Base-by-base conservation (phyloP, 2,113 vertebrate species). In the Quiscalus mexicanus region DNA sequence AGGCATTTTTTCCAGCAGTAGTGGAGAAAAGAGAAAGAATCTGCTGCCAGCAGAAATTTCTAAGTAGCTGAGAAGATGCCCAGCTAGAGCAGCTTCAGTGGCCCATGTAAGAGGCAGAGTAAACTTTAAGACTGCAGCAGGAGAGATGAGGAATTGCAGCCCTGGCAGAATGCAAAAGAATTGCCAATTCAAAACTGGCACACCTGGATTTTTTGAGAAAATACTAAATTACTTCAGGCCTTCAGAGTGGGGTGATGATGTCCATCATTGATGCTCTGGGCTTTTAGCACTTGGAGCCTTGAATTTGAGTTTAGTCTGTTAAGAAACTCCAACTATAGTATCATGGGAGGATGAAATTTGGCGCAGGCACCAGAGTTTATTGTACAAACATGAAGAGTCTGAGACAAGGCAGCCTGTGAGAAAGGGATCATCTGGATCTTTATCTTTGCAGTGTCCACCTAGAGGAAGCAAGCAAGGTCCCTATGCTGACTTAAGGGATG, bases 341-440 rank as follows among this genome's bases (percentile, higher is more conserved):
- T n/a, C 44, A 41, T 2, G 0, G 28, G 23, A 50, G 44, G 47
- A 59, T 47, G 31, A 53, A 59, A 65, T 16, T 16, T 37, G n/a
- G 59, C 68, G 35, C n/a, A 67, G 45, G n/a, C 41, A 65, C 25
- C 11, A 45, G 33, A 63, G 42, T 59, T 87, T 52, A 27, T 55
- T 89, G 55, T 70, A 20, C 16, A 41, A 2, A 42, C 45, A 23
- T 55, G 58, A n/a, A 64, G 33, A 80, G 39, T 45, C 42, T 76
- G 49, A 83, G 55, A 75, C 50, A 76, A 20, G 33, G 9, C n/a
- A 79, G 22, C 35, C 41, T 45, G 4, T 45, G 31, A 53, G 41
- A 58, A 85, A 25, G 7, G 5, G 10, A 15, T 73, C 0, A 0
- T 45, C 23, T 56, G 9, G 18, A 39, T 69, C 12, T n/a, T 74